These are phyloP conservation scores for Pteropus alecto DNA, from an alignment of 2,113 vertebrate genomes.

Conservation along the genomic window DNA sequence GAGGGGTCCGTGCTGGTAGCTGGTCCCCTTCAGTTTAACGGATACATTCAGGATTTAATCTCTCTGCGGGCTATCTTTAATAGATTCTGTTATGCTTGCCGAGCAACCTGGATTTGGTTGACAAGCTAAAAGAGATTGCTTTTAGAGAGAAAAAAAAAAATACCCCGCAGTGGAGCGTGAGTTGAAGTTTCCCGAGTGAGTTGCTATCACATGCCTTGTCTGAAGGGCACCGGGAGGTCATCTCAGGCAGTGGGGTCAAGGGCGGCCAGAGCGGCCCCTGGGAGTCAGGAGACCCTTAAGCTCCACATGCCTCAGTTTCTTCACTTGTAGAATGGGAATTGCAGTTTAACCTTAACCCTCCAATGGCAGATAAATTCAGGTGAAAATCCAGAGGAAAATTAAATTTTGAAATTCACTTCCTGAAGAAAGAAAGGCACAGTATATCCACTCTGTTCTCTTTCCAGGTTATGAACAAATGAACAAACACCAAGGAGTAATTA, in stretches of 20 bases:
- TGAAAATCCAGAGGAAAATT: background rate
- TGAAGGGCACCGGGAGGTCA: background rate
- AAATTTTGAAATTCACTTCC: background rate
- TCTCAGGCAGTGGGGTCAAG: background rate
- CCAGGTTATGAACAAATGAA: background rate
- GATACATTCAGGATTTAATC: slow-evolving; percentile 22
- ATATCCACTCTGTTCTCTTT: background rate
- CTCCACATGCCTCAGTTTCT: background rate
- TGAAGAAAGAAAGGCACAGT: background rate
- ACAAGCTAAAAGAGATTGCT: slow-evolving; percentile 25
- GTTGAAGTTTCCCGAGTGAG: background rate
- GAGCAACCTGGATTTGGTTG: slow-evolving; percentile 1
- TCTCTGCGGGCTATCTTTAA: slow-evolving; percentile 35
- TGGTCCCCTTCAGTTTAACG: background rate
- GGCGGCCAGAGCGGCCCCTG: background rate
- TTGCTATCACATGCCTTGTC: background rate
- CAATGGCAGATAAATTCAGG: background rate
- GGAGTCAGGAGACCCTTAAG: background rate
- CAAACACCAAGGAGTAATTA: background rate
- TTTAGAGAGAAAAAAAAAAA: background rate
- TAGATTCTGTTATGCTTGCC: slow-evolving; percentile 30
- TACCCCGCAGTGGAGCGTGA: background rate
- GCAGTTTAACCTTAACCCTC: background rate
- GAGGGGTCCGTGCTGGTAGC: background rate
- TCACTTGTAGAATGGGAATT: background rate